Conservation (phyloP, 2,888 invertebrate species). For the Cataglyphis rosenhaueri region DNA sequence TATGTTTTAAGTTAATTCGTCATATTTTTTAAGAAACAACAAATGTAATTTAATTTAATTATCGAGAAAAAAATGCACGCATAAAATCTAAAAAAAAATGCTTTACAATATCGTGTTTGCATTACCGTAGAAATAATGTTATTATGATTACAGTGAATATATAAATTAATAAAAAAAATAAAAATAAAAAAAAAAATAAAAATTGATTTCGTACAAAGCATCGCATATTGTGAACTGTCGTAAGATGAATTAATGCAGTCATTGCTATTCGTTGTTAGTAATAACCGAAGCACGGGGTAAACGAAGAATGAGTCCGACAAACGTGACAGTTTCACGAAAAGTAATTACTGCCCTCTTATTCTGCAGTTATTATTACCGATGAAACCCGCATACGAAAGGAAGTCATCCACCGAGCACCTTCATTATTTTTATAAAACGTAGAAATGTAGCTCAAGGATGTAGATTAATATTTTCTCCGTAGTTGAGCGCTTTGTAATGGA, state of each 20-base stretch:
- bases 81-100: background rate
- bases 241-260: conserved; percentile 62
- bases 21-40: background rate
- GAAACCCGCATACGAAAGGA: conserved; percentile 61
- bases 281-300: conserved; percentile 65
- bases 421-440: conserved; percentile 53
- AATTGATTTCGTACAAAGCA: conserved; percentile 20
- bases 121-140: background rate
- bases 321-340: conserved; percentile 72
- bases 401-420: conserved; percentile 37
- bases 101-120: background rate
- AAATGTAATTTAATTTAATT: conserved; percentile 28
- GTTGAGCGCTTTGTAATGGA: conserved; percentile 47
- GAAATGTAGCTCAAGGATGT: conserved; percentile 46
- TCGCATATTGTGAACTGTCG: conserved; percentile 43
- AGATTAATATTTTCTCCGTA: conserved; percentile 49
- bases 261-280: conserved; percentile 62
- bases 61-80: background rate
- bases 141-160: conserved; percentile 2
- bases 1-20: background rate
- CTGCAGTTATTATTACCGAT: conserved; percentile 64
- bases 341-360: conserved; percentile 74
- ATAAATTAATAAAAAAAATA: background rate
- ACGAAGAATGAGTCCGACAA: conserved; percentile 55
- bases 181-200: background rate